These are phyloP conservation scores for Lysandra coridon DNA, from an alignment of 2,888 invertebrate species.

Conservation along the genomic window DNA sequence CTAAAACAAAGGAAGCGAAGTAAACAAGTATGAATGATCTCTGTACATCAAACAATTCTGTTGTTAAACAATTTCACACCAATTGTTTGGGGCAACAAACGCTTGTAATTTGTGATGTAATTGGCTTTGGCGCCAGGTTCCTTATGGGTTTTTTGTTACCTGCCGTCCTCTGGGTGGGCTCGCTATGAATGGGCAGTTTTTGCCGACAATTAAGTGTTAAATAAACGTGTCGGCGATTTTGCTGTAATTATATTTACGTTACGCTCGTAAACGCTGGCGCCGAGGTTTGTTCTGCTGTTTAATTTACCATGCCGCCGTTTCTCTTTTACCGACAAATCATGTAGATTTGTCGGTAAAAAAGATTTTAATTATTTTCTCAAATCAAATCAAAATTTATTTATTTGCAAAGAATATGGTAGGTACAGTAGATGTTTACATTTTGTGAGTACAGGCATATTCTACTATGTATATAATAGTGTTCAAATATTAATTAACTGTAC, in stretches of 20 bases:
- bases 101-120: conserved; percentile 21
- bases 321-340: not conserved
- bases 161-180: conserved; percentile 10
- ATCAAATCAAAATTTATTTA: no score
- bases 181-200: conserved; percentile 29
- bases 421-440: no score
- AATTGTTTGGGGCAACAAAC: conserved; percentile 12
- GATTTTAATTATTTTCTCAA: not conserved
- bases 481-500: no score
- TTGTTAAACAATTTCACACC: conserved; percentile 25
- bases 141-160: conserved; percentile 2
- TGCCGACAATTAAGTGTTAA: conserved; percentile 29
- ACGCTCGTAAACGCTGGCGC: conserved; percentile 20
- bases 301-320: conserved; percentile 2
- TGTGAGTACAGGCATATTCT: no score
- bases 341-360: not conserved
- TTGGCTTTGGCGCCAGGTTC: conserved; percentile 14
- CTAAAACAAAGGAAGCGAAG: not conserved
- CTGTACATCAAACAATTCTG: conserved; percentile 28
- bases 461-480: no score
- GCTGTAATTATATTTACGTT: conserved; percentile 29
- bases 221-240: conserved; percentile 28
- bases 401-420: no score
- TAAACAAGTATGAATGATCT: conserved; percentile 24
- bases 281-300: not conserved